Base-by-base conservation (phyloP, 2,888 invertebrate species). In the Drosophila greeni region DNA sequence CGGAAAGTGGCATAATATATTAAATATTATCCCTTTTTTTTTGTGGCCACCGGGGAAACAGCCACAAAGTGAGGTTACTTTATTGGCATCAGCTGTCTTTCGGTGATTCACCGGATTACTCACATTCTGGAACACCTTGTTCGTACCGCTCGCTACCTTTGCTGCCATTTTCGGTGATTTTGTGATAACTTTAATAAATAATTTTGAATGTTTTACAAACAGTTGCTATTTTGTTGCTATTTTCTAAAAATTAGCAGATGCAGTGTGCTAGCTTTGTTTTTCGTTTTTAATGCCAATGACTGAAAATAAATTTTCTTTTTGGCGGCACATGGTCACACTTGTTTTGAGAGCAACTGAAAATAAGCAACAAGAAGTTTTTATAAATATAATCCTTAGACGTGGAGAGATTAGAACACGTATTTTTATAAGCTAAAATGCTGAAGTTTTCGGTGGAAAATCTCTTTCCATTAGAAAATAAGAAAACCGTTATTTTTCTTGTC, bases 121-220 rank as follows among this genome's bases (percentile, higher is more conserved):
- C 90, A 94, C 94, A 76, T 93, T 93, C 88, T 93, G 93, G 85
- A 94, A 93, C 76, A 92, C 92, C 90, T 94, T 93, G 79, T 90
- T 91, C 53, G 90, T 87, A 75, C 87, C 88, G 79, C 89, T 88
- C 66, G 85, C 86, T 62, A 86, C 87, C 85, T 88, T 88, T 56
- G 88, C 79, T 59, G 88, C 86, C 89, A 89, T 89, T 77, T 87
- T 75, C 68, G 57, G 3, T 29, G 26, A 5, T 29, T 43, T 61
- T 70, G 51, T 18, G 23, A 26, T 6, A 7, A 16, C 5, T 75
- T 77, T 62, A 45, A 70, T 67, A 47, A 70, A 69, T 69, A 60
- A 64, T 53, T 47, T 36, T 40, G 8, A 23, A 45, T 43, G 34
- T 65, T 82, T 72, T 61, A 40, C 34, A 71, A 81, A 76, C 84